Evolutionary conservation across 2,113 vertebrate genomes (phyloP).

Genomic region (Ellobius talpinus): DNA sequence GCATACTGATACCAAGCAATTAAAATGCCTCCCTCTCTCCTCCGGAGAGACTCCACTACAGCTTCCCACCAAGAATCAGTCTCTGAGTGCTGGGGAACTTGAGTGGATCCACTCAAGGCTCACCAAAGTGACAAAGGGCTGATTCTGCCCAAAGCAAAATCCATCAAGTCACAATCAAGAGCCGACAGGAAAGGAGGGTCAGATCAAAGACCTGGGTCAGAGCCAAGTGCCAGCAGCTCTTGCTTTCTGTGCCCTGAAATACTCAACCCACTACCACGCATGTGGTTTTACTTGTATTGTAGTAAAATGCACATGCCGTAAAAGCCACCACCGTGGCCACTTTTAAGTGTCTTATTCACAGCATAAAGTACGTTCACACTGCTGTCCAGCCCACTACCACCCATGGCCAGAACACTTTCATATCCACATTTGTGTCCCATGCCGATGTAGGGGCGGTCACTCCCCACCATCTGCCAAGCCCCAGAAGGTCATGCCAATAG

Average conservation of each 20-base stretch:
- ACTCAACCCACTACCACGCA: fast-evolving
- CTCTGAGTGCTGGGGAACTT: background rate
- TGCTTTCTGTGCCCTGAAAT: background rate
- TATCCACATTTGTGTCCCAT: fast-evolving
- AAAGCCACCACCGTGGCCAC: background rate
- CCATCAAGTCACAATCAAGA: background rate
- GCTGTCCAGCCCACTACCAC: too few species aligned
- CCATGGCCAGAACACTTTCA: background rate
- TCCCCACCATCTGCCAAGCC: fast-evolving
- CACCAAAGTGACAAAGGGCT: background rate
- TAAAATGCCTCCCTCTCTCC: background rate
- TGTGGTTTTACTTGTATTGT: background rate
- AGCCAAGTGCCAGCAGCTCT: background rate
- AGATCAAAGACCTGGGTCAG: background rate
- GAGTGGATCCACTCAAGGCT: background rate
- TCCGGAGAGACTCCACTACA: background rate
- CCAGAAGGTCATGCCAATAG: background rate
- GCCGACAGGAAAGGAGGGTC: fast-evolving
- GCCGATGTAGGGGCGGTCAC: background rate
- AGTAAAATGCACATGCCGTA: background rate
- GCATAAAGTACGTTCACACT: fast-evolving
- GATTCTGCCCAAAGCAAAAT: background rate
- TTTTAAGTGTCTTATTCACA: background rate
- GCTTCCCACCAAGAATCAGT: background rate
- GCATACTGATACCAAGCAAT: background rate